These are phyloP conservation scores for Amazona finschi DNA, from an alignment of 2,797 vertebrate genomes.

Conservation along the genomic window DNA sequence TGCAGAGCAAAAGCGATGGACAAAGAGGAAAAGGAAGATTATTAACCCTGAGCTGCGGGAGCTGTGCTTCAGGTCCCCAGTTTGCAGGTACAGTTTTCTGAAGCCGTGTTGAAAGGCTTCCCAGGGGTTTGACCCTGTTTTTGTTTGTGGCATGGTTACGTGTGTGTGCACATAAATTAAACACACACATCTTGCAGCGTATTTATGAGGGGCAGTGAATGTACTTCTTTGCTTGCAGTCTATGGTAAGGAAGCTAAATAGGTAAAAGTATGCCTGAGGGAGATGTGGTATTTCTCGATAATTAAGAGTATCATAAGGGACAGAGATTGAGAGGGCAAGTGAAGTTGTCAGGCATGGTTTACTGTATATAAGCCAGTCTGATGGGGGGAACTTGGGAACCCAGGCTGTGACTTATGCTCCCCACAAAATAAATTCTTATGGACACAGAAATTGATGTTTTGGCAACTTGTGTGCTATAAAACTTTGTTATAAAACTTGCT, in stretches of 20 bases:
- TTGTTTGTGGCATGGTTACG: neutral
- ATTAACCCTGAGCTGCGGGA: neutral
- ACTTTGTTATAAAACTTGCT: neutral
- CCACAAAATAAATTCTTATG: neutral
- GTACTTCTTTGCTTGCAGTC: neutral
- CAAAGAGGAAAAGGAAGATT: neutral
- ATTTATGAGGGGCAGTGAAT: neutral
- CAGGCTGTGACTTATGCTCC: neutral
- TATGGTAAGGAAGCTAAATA: neutral
- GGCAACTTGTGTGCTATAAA: neutral
- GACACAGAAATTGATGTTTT: neutral
- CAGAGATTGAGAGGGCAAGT: neutral
- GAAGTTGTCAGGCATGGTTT: neutral
- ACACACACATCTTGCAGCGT: fast-evolving
- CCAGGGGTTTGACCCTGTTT: neutral
- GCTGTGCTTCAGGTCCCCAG: neutral
- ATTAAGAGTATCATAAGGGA: neutral
- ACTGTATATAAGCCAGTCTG: neutral
- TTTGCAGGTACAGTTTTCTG: neutral
- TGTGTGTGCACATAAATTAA: neutral
- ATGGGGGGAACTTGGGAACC: neutral
- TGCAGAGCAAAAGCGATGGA: neutral
- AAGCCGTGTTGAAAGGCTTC: neutral
- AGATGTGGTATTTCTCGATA: neutral
- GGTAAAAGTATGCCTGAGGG: neutral